These are phyloP conservation scores for Tribolium freemani DNA, from an alignment of 2,888 invertebrate species.

Conservation along the genomic window DNA sequence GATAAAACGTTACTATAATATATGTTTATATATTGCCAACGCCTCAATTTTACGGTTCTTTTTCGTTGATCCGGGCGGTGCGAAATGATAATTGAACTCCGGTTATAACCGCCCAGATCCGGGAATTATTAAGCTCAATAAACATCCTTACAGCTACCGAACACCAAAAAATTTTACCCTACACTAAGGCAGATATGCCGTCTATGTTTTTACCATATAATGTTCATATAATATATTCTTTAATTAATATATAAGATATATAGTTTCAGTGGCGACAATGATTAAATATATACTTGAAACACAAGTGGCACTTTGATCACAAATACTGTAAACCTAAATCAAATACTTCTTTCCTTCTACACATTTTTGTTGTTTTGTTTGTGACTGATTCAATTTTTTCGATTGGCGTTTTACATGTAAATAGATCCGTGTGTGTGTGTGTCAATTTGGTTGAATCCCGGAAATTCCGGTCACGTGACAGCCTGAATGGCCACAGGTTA, in stretches of 20 bases:
- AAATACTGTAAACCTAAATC: slow-evolving; percentile 80
- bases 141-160: slow-evolving; percentile 66
- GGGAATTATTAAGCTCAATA: slow-evolving; percentile 59
- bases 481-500: slow-evolving; percentile 56
- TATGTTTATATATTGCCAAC: slow-evolving; percentile 48
- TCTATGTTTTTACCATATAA: slow-evolving; percentile 60
- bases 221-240: slow-evolving; percentile 65
- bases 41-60: slow-evolving; percentile 32
- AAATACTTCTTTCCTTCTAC: slow-evolving; percentile 59
- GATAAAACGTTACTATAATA: slow-evolving; percentile 41
- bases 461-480: slow-evolving; percentile 27
- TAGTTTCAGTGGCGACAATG: slow-evolving; percentile 68
- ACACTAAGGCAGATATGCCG: slow-evolving; percentile 65
- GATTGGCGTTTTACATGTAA: slow-evolving; percentile 55
- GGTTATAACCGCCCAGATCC: slow-evolving; percentile 45
- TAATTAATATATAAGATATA: slow-evolving; percentile 66
- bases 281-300: slow-evolving; percentile 73
- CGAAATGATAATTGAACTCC: slow-evolving; percentile 36
- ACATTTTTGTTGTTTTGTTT: slow-evolving; percentile 21
- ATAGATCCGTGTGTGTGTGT: slow-evolving; percentile 18
- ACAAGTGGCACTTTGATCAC: slow-evolving; percentile 86
- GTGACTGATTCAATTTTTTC: slow-evolving; percentile 22
- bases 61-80: slow-evolving; percentile 33
- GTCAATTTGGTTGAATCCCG: slow-evolving; percentile 33
- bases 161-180: slow-evolving; percentile 65